These are phyloP conservation scores for Listrodromus nycthemerus DNA, from an alignment of 2,888 invertebrate genomes.

Conservation along the genomic window DNA sequence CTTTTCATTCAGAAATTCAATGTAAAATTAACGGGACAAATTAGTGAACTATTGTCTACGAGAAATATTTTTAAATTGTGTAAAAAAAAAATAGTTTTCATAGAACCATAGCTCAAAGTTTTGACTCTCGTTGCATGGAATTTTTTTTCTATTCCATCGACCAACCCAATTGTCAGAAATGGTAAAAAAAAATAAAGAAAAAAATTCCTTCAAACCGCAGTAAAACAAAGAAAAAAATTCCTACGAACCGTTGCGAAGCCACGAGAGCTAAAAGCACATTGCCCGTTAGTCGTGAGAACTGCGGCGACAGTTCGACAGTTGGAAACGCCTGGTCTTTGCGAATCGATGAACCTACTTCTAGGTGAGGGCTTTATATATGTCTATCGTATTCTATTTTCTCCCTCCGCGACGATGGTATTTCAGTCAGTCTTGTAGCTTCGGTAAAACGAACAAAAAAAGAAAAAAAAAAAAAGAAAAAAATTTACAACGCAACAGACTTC, in stretches of 20 bases:
- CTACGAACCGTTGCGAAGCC: not conserved
- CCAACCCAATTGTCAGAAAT: not conserved
- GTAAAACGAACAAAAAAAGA: slow-evolving; percentile 20
- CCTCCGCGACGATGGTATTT: slow-evolving; percentile 17
- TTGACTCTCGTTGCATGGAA: no score
- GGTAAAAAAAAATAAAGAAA: slow-evolving; percentile 10
- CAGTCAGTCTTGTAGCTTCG: slow-evolving; percentile 35
- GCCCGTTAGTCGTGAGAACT: not conserved
- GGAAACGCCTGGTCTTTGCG: slow-evolving; percentile 16
- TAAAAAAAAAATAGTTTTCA: no score
- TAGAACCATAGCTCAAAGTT: no score
- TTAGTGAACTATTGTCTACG: no score
- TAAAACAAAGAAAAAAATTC: not conserved
- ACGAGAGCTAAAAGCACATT: not conserved
- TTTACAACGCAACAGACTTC: slow-evolving; percentile 11
- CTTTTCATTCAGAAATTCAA: no score
- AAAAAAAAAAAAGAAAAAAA: slow-evolving; percentile 16
- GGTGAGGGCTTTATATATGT: not conserved
- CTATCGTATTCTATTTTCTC: slow-evolving; percentile 19
- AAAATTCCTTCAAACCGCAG: not conserved
- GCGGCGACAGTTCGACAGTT: slow-evolving; percentile 42
- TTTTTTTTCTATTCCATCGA: no score
- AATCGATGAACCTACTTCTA: slow-evolving; percentile 57
- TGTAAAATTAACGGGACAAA: no score
- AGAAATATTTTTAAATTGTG: no score